Evolutionary conservation across 1,140 invertebrate genomes (phyloP), one percentile per base, ranked within the genome.

Genomic region (Drosophila tristis): DNA sequence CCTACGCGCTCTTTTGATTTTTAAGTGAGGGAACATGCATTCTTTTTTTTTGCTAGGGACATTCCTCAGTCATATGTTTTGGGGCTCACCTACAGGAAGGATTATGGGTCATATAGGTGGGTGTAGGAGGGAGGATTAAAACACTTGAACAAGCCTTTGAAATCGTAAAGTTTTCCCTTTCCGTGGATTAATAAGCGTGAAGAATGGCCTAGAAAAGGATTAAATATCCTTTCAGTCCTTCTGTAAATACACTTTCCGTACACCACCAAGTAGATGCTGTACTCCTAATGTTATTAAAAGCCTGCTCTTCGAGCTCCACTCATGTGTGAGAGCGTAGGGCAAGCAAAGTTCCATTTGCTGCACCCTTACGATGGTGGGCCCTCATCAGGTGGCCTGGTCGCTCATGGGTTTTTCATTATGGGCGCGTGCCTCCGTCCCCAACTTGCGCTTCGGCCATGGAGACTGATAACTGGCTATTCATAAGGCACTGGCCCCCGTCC

Each of bases 1-100:
- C 35, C 23, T 20, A 35, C 42, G 39, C 72, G 29, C 80, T 73
- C 67, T 84, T 85, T 77, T 85, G 67, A 86, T 86, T 85, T 86
- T 62, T 58, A 51, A 65, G 39, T 64, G 60, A 48, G 63, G 61
- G 58, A 51, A 39, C 62, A 43, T 45, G 50, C 16, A 59, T 35
- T 54, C 68, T 50, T 44, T 63, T 11, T 64, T 20, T 2, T 20
- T 20, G 74, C 48, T 62, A 74, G 13, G n/a, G 47, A 53, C 29
- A 76, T 73, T 67, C 47, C 49, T 39, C 68, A 60, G 57, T 80
- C 72, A 80, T 75, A 75, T 80, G 77, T 75, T 74, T 35, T 31
- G 15, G 29, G 29, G 42, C n/a, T 49, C 60, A 62, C 56, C 39
- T 63, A 60, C 54, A 49, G 16, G 13, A 1, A 7, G 16, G 31